phyloP scores from a whole-genome alignment of 2,797 vertebrate species.

The Taeniopygia guttata region DNA sequence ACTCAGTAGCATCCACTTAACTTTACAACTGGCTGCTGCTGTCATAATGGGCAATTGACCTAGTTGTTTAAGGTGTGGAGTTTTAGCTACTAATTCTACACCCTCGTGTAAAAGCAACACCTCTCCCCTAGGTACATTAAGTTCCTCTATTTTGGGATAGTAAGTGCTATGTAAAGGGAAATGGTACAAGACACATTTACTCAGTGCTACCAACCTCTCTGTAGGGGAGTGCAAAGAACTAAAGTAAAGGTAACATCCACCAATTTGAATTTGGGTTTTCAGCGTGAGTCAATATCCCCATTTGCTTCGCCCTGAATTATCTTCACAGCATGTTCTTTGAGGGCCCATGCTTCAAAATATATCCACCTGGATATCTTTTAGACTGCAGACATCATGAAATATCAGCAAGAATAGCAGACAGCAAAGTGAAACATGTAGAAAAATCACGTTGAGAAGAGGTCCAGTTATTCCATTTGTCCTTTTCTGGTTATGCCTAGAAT shows the following conservation, averaged over 20 bases:
- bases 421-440: slow-evolving; percentile 4
- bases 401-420: slow-evolving; percentile 26
- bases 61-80: not conserved
- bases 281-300: not conserved
- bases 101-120: not conserved
- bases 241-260: slow-evolving; percentile 10
- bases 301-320: slow-evolving; percentile 31
- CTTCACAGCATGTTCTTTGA: slow-evolving; percentile 43
- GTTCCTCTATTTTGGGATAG: not conserved
- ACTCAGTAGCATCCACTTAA: not conserved
- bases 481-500: slow-evolving; percentile 9
- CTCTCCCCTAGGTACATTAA: slow-evolving; percentile 1
- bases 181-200: not conserved
- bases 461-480: slow-evolving; percentile 58
- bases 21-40: not conserved
- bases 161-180: not conserved
- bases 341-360: not conserved
- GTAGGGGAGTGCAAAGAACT: not conserved
- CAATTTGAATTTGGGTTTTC: not conserved
- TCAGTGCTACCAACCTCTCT: not conserved
- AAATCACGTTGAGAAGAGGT: slow-evolving; percentile 31
- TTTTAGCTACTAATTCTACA: not conserved
- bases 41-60: not conserved
- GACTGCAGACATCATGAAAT: not conserved
- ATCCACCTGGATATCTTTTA: not conserved